These are phyloP conservation scores for Pherbina coryleti DNA, from an alignment of 2,888 invertebrate genomes.

Conservation along the genomic window DNA sequence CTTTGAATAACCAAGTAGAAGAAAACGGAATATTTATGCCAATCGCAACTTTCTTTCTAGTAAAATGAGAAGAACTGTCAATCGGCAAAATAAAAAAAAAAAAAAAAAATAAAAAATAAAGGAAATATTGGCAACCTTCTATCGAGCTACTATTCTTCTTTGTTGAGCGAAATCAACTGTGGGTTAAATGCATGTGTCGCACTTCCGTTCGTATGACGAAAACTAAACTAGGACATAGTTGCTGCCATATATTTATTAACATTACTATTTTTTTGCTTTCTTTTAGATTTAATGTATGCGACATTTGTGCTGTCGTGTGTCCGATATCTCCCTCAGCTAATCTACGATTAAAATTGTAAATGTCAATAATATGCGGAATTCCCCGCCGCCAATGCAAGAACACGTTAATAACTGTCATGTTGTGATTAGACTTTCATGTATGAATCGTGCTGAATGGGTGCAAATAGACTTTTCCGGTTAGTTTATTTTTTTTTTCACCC, in stretches of 20 bases:
- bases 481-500: neutral
- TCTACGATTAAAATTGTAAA: neutral
- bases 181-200: neutral
- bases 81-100: no score
- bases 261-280: neutral
- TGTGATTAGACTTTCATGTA: neutral
- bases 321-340: neutral
- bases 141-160: neutral
- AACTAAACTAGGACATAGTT: neutral
- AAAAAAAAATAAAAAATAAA: no score
- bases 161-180: neutral
- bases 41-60: neutral
- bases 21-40: neutral
- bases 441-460: neutral
- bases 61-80: neutral
- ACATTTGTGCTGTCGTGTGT: neutral
- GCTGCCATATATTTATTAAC: neutral
- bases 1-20: neutral
- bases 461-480: neutral
- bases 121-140: no score
- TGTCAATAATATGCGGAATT: slow-evolving; percentile 19
- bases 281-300: neutral
- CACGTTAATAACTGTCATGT: neutral
- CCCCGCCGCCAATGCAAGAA: neutral
- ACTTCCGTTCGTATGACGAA: neutral